Percentiles rank a stretch among this genome's conserved stretches.
phyloP scores from a whole-genome alignment of 2,888 invertebrate genomes.

The Hypercompe scribonia region DNA sequence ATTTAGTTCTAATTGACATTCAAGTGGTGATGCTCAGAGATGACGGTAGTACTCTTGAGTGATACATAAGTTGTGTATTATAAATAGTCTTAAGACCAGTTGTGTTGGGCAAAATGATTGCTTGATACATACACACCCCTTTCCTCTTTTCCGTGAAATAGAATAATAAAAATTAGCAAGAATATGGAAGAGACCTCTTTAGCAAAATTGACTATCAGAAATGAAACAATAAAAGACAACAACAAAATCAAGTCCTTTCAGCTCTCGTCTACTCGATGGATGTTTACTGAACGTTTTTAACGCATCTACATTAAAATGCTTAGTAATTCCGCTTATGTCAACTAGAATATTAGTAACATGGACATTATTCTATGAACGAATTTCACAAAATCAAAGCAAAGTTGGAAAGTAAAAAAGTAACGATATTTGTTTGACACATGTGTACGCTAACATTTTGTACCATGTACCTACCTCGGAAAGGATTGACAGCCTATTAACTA shows the following conservation, averaged over 20 bases:
- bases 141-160: no score
- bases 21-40: neutral
- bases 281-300: neutral
- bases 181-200: no score
- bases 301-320: neutral
- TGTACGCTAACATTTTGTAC: slow-evolving; percentile 1
- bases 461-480: neutral
- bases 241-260: no score
- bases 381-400: neutral
- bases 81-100: no score
- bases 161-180: no score
- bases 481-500: slow-evolving; percentile 6
- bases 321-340: neutral
- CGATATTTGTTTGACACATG: neutral
- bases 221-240: no score
- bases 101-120: no score
- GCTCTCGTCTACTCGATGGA: neutral
- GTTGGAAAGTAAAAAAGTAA: slow-evolving; percentile 4
- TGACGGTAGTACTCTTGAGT: neutral
- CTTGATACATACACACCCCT: no score
- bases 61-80: neutral
- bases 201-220: no score
- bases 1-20: neutral
- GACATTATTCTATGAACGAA: neutral
- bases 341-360: neutral